phyloP scores from a whole-genome alignment of 2,888 invertebrate species.

The Drosophila pseudotalamancana region DNA sequence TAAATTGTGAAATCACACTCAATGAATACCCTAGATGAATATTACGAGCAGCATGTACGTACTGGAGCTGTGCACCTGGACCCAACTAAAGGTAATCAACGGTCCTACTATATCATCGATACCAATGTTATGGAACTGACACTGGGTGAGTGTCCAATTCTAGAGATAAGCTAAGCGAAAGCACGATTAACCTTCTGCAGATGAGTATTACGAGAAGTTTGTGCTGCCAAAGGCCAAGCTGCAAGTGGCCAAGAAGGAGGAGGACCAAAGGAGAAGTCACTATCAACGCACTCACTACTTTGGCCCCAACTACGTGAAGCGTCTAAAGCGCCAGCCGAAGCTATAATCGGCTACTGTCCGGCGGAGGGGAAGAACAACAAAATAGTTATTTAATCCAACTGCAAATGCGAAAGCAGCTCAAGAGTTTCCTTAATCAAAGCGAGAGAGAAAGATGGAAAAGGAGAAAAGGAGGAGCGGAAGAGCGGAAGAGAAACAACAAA shows the following conservation, averaged over 20 bases:
- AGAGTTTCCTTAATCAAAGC: neutral
- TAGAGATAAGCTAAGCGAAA: neutral
- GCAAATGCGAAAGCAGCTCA: constrained; percentile 19
- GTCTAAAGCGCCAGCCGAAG: constrained; percentile 5
- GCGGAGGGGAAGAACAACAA: neutral
- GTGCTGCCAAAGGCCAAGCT: constrained; percentile 12
- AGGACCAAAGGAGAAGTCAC: neutral
- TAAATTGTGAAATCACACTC: too few species aligned
- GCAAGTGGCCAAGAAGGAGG: neutral
- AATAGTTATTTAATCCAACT: constrained; percentile 14
- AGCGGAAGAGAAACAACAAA: too few species aligned
- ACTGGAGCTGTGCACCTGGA: too few species aligned
- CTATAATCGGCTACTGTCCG: neutral
- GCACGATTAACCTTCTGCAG: neutral
- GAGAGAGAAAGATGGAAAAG: neutral
- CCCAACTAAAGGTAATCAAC: too few species aligned
- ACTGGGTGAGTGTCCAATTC: constrained; percentile 15
- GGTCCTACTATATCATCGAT: neutral
- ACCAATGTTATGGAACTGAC: constrained; percentile 7
- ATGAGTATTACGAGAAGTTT: constrained; percentile 13
- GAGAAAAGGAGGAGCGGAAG: too few species aligned
- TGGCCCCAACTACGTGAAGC: constrained; percentile 7
- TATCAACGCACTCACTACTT: constrained; percentile 28
- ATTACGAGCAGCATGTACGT: constrained; percentile 4
- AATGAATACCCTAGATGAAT: constrained; percentile 1